A percentile compares a stretch with the other conserved stretches of the same genome.
Evolutionary conservation across 92 coral and sea anemone species (phyloP).

Genomic region (Porites lobata): DNA sequence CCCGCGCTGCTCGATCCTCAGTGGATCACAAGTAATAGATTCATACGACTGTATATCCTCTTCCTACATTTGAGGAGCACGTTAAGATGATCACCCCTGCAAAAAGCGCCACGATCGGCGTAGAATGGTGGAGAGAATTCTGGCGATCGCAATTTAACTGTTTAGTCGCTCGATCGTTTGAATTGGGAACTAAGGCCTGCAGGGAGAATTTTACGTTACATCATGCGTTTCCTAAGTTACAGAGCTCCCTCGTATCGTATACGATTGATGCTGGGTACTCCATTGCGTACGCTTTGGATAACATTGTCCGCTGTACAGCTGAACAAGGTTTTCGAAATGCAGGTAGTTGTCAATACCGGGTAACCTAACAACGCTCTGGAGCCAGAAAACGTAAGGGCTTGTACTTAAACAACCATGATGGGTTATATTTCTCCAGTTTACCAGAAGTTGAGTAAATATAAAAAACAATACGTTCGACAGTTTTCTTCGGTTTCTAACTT

Average conservation of each 20-base stretch:
- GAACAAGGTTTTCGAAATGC: not conserved
- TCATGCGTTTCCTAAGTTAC: not conserved
- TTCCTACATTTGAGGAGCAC: not conserved
- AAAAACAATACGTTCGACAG: too few species aligned
- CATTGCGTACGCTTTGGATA: conserved; percentile 1
- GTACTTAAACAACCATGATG: not conserved
- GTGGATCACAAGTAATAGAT: too few species aligned
- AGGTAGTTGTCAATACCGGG: not conserved
- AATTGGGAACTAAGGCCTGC: too few species aligned
- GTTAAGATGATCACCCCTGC: not conserved
- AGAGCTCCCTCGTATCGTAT: not conserved
- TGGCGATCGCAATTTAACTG: not conserved
- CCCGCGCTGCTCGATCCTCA: not conserved
- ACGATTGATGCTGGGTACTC: conserved; percentile 8
- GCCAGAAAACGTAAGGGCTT: not conserved
- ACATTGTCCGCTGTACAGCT: not conserved
- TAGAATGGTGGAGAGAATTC: not conserved
- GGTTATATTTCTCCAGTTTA: too few species aligned
- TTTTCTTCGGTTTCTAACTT: too few species aligned
- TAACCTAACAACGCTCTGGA: not conserved
- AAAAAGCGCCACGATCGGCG: too few species aligned
- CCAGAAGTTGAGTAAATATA: too few species aligned
- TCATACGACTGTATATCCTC: not conserved
- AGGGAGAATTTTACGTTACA: not conserved
- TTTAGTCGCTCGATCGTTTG: not conserved